Evolutionary conservation across 2,113 vertebrate genomes (phyloP), one percentile per base, ranked within the genome.

Genomic region (Perca flavescens): DNA sequence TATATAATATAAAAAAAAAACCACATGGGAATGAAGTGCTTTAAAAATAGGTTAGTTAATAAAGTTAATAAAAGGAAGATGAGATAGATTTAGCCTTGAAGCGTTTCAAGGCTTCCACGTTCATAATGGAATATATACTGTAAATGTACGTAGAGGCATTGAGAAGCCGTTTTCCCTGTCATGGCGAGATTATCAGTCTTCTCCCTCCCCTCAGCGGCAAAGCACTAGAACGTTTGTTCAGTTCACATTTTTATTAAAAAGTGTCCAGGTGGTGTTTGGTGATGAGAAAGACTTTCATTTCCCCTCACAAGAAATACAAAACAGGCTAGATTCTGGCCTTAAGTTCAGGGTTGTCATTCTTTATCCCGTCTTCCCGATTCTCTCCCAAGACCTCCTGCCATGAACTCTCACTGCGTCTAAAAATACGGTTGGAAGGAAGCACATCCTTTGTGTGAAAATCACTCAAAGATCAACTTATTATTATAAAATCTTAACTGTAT

Each of bases 211-310:
- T 81, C 65, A 68, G 76, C 63, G 77, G 81, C 60, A 76, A 85
- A 88, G 72, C 72, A 69, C 50, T 67, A 43, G 49, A 77, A 75
- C 34, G 8, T 75, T 72, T 86, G 77, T 86, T 84, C 82, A 83
- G 77, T 81, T 90, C 82, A 76, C 75, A 87, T 82, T 80, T 83
- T 74, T 70, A 68, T 82, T 83, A 77, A 85, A 88, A 91, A 88
- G 68, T 71, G 52, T 88, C 79, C 77, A 28, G 25, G 46, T 71
- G 28, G 62, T 70, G 79, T 73, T 73, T 13, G 49, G 40, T 46
- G 58, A 36, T 43, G 25, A 69, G 64, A 61, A 49, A 43, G 13
- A 9, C 1, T 71, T 69, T 81, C 6, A 53, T 28, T 74, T 88
- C 53, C 52, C 62, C 53, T 81, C 52, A 46, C 47, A 68, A 83